Conservation (phyloP, 2,113 vertebrate genomes). For the Ranitomeya imitator region DNA sequence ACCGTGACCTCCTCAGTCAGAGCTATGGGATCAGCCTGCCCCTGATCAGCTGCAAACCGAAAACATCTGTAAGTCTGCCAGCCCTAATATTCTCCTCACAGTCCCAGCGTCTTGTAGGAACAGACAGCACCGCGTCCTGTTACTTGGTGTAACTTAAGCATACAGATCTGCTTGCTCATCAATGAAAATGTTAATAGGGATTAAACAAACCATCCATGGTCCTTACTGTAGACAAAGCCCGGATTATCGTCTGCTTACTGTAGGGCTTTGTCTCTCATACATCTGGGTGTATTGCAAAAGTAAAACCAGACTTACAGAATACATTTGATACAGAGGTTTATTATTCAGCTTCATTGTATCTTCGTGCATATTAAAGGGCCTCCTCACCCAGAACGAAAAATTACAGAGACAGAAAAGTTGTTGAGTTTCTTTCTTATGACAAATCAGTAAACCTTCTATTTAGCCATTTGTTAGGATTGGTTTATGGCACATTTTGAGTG, state of each 20-base stretch:
- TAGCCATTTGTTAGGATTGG: too few relatives aligned
- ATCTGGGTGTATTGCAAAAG: not conserved
- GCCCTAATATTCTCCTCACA: not conserved
- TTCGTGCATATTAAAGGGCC: not conserved
- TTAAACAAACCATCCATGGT: not conserved
- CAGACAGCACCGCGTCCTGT: not conserved
- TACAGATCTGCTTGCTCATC: slow-evolving; percentile 10
- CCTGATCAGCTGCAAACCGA: slow-evolving; percentile 69
- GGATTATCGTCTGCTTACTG: not conserved
- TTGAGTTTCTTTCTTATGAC: not conserved
- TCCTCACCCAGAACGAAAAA: not conserved
- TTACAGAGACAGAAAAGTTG: not conserved
- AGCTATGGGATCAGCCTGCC: slow-evolving; percentile 75
- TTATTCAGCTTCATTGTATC: not conserved
- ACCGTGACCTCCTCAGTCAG: slow-evolving; percentile 69
- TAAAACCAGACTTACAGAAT: not conserved
- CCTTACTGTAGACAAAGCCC: not conserved
- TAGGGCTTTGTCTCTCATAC: not conserved
- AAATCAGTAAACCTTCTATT: not conserved
- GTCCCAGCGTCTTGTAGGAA: not conserved
- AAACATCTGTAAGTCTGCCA: slow-evolving; percentile 73
- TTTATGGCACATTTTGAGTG: too few relatives aligned
- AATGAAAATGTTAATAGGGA: not conserved
- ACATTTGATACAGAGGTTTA: not conserved
- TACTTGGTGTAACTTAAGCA: not conserved